Conservation (phyloP, 2,797 vertebrate genomes). For the Spondyliosoma cantharus region DNA sequence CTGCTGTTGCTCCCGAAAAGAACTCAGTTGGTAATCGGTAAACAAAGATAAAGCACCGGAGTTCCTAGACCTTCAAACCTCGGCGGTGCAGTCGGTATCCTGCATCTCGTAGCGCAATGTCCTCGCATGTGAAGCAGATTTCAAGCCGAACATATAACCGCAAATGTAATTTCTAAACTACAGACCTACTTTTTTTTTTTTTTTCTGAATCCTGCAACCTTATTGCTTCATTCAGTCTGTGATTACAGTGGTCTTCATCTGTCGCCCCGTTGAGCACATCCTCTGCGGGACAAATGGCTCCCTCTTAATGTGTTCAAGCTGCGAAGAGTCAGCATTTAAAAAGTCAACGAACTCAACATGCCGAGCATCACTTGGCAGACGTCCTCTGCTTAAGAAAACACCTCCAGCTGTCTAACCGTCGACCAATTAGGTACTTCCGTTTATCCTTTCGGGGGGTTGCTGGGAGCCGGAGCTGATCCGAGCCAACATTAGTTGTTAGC, state of each 20-base stretch:
- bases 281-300: background rate
- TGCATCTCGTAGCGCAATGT: slow-evolving; percentile 24
- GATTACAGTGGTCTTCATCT: slow-evolving; percentile 7
- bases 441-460: background rate
- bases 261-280: background rate
- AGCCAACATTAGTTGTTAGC: background rate
- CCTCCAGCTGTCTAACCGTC: background rate
- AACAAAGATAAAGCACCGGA: slow-evolving; percentile 17
- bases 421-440: background rate
- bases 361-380: background rate
- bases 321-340: background rate
- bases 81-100: background rate
- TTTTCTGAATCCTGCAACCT: slow-evolving; percentile 3
- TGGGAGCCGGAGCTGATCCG: background rate
- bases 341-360: background rate
- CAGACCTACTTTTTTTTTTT: background rate
- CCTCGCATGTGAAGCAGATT: background rate
- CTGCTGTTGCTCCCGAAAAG: background rate
- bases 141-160: background rate
- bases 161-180: background rate
- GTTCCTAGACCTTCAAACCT: slow-evolving; percentile 37
- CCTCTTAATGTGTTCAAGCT: background rate
- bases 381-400: background rate
- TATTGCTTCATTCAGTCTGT: slow-evolving; percentile 2
- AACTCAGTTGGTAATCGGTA: slow-evolving; percentile 18